Percentiles rank a stretch among this genome's conserved stretches.
Evolutionary conservation across 2,797 vertebrate genomes (phyloP).

Genomic region (Clamator glandarius): DNA sequence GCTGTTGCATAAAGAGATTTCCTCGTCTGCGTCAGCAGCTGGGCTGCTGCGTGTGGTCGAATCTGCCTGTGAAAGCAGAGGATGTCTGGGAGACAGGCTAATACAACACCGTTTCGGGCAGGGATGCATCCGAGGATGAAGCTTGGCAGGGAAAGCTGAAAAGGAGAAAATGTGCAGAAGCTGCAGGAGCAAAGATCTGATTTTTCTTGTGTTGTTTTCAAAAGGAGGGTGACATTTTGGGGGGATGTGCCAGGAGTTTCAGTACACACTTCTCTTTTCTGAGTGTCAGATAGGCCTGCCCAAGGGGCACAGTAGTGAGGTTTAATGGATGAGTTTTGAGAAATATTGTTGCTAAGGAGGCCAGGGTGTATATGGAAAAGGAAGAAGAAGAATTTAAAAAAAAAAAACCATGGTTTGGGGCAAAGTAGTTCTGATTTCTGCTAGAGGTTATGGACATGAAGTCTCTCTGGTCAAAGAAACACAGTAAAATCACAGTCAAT

Average conservation of each 20-base stretch:
- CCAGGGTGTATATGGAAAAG: background rate
- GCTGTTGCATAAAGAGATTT: background rate
- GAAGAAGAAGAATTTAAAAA: too few species aligned
- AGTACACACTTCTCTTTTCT: background rate
- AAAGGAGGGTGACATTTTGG: background rate
- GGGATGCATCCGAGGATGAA: background rate
- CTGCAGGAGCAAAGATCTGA: background rate
- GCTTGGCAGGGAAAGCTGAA: background rate
- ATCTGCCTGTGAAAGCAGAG: background rate
- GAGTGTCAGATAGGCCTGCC: background rate
- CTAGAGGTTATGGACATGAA: background rate
- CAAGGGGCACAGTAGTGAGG: background rate
- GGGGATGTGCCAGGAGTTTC: background rate
- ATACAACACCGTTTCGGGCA: background rate
- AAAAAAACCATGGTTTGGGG: background rate
- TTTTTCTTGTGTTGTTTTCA: background rate
- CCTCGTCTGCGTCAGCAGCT: background rate
- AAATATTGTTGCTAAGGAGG: background rate
- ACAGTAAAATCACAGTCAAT: background rate
- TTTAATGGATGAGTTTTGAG: background rate
- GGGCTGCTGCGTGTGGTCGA: background rate
- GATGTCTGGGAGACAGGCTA: background rate
- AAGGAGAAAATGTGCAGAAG: background rate
- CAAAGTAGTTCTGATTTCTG: background rate
- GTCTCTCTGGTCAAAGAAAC: background rate